Evolutionary conservation across 2,888 invertebrate genomes (phyloP).

Genomic region (Philereme vetulata): DNA sequence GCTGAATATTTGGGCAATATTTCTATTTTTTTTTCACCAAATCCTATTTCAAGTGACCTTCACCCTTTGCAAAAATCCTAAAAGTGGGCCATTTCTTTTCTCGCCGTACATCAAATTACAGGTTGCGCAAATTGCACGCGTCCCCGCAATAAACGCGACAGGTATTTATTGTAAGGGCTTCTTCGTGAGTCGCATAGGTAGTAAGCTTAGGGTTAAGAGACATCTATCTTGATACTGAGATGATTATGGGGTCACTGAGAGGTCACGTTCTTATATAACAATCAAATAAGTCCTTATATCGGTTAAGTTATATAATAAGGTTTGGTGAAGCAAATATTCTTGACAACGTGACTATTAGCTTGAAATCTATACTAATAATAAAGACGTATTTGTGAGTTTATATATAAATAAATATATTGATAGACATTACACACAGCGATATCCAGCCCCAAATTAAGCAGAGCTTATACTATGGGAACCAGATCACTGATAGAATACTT

Average conservation of each 20-base stretch:
- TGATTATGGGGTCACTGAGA: constrained; percentile 6
- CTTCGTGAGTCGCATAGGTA: constrained; percentile 54
- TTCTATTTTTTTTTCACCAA: neutral
- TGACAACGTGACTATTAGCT: too few species aligned
- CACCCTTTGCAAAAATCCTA: constrained; percentile 12
- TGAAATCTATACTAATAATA: too few species aligned
- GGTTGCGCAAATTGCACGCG: constrained; percentile 68
- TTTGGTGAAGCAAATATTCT: too few species aligned
- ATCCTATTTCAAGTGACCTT: constrained; percentile 7
- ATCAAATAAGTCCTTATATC: too few species aligned
- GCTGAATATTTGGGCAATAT: neutral
- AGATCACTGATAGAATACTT: too few species aligned
- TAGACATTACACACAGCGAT: too few species aligned
- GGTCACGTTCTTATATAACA: neutral
- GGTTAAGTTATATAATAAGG: too few species aligned
- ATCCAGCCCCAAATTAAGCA: too few species aligned
- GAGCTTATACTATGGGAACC: too few species aligned
- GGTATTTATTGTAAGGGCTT: constrained; percentile 65
- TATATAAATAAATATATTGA: too few species aligned
- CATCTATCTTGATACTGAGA: constrained; percentile 22
- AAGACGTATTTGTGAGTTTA: too few species aligned
- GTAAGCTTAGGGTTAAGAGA: constrained; percentile 27
- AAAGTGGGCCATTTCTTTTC: constrained; percentile 33
- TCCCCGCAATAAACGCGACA: constrained; percentile 62
- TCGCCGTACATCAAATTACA: constrained; percentile 71